Evolutionary conservation across 2,113 vertebrate species (phyloP), one percentile per base, ranked within the genome.

Genomic region (Salvator merianae): DNA sequence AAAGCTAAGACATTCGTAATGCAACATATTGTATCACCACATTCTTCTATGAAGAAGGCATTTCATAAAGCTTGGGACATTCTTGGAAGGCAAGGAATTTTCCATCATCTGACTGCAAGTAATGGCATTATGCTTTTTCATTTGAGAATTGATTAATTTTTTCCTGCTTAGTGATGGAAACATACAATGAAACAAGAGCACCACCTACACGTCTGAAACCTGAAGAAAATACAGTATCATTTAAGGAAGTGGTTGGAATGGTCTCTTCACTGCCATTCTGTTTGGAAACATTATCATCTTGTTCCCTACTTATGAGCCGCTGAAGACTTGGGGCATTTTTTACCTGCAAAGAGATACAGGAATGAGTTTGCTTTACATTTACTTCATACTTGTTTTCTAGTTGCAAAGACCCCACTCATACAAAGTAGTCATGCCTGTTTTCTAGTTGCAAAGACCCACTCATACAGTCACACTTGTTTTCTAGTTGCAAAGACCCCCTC

Each of bases 271-370:
- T 92, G 34, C 20, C 81, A 16, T 40, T 79, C 34, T 80, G 93
- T 86, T 66, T 65, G 3, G 84, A 62, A 73, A 74, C 36, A 75
- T 63, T 79, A 30, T 87, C 86, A 75, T 95, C 94, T 81, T 87
- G 95, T 79, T 65, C 77, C 53, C 85, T 94, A 65, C 81, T 93
- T 76, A 96, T 82, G 63, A 98, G 89, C 74, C 95, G 94, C 32
- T 97, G 95, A 79, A 98, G 93, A 90, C 96, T 97, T 1, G 95
- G 95, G 2, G 82, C 86, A 84, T 94, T 96, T 75, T 91, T 89
- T 4, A 97, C 92, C 97, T 98, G 93, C 32, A 91, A 92, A 78
- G 38, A 87, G 78, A 85, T 87, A 82, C 69, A 75, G 24, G 14
- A 74, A n/a, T 63, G 28, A 8, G 2, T 34, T 7, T 32, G 3